These are phyloP conservation scores for Caenorhabditis sulstoni DNA, from an alignment of 2,888 invertebrate genomes.

Conservation along the genomic window DNA sequence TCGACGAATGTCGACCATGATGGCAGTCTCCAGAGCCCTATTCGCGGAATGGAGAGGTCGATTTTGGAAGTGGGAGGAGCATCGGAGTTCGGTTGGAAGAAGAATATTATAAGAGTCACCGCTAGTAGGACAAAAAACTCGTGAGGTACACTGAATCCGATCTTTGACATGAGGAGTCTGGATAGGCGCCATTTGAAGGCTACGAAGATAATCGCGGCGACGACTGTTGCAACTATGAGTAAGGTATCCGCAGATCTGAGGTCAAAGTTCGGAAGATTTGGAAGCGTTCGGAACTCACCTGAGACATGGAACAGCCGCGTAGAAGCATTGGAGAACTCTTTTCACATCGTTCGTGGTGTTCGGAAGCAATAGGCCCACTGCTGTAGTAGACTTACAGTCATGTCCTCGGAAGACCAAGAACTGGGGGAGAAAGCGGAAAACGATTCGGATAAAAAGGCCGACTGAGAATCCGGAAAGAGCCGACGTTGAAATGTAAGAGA, in stretches of 20 bases:
- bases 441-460: slow-evolving; percentile 62
- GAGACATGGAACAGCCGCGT: slow-evolving; percentile 58
- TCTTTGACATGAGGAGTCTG: slow-evolving; percentile 19
- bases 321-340: slow-evolving; percentile 58
- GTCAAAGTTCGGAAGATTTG: background rate
- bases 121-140: slow-evolving; percentile 51
- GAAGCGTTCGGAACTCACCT: background rate
- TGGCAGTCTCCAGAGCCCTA: slow-evolving; percentile 39
- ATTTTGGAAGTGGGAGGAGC: slow-evolving; percentile 11
- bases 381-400: slow-evolving; percentile 50
- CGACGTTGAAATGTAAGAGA: slow-evolving; percentile 60
- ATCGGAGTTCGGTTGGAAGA: slow-evolving; percentile 35
- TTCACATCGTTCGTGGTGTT: slow-evolving; percentile 51
- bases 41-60: slow-evolving; percentile 36
- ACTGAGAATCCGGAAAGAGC: slow-evolving; percentile 61
- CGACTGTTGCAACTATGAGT: slow-evolving; percentile 44
- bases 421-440: slow-evolving; percentile 55
- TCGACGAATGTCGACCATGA: slow-evolving; percentile 51
- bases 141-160: slow-evolving; percentile 57
- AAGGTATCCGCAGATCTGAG: slow-evolving; percentile 43
- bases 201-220: slow-evolving; percentile 43
- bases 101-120: slow-evolving; percentile 43
- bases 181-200: slow-evolving; percentile 55
- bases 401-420: slow-evolving; percentile 58
- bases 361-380: slow-evolving; percentile 26